A percentile compares a stretch with the other conserved stretches of the same genome.
Evolutionary conservation across 2,797 vertebrate genomes (phyloP).

Genomic region (Enteromius anoplus): DNA sequence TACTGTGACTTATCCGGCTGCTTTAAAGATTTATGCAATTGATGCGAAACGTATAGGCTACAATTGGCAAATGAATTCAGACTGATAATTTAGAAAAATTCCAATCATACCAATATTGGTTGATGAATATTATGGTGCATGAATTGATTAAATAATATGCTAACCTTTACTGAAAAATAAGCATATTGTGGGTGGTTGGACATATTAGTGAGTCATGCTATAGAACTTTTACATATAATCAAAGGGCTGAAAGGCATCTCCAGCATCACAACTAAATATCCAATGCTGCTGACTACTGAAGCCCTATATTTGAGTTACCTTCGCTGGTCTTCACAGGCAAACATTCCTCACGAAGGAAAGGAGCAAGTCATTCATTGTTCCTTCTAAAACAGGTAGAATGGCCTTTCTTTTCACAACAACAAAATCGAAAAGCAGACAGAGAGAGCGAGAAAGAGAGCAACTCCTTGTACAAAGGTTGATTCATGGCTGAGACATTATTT

Average conservation of each 20-base stretch:
- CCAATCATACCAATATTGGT: background rate
- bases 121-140: background rate
- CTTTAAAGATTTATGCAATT: background rate
- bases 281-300: conserved; percentile 34
- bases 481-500: conserved; percentile 47
- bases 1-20: background rate
- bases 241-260: conserved; percentile 26
- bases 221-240: background rate
- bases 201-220: background rate
- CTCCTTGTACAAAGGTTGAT: conserved; percentile 34
- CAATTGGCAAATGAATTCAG: background rate
- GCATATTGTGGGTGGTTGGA: background rate
- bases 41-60: background rate
- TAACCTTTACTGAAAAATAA: background rate
- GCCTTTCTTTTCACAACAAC: conserved; percentile 53
- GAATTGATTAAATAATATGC: background rate
- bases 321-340: conserved; percentile 60
- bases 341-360: conserved; percentile 53
- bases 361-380: conserved; percentile 56
- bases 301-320: conserved; percentile 48
- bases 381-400: conserved; percentile 59
- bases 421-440: conserved; percentile 29
- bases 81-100: background rate
- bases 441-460: background rate
- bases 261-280: background rate